Base-by-base conservation (phyloP, 2,113 vertebrate genomes). In the Gasterosteus nipponicus region DNA sequence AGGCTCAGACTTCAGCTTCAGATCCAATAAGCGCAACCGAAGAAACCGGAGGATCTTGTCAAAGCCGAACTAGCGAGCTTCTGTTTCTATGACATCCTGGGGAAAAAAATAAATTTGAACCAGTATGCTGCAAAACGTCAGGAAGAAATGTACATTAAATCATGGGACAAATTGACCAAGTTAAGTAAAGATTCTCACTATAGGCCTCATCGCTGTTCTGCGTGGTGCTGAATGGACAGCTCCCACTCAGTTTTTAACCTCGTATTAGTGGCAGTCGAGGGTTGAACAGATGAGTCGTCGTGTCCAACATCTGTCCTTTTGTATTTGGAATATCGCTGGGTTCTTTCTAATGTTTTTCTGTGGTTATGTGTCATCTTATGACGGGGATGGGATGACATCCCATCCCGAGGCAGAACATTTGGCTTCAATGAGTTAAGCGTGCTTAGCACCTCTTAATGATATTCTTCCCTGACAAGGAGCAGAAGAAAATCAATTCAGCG, bases 401-500 rank as follows among this genome's bases (percentile, higher is more conserved):
- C 57, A 38, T 56, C 71, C 58, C 53, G 42, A 19, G 46, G 47
- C 26, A 57, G n/a, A 57, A 22, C 39, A 68, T 18, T 70, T 51
- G 44, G 31, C 77, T 67, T 73, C 49, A 44, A 71, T 29, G 60
- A 64, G 47, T 42, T 18, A 80, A 63, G 22, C 65, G 35, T 38
- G 35, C 35, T 38, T 38, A 38, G 22, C 70, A 60, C 77, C 64
- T 12, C 12, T 65, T 29, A 47, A 44, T 75, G 66, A 54, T 80
- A 26, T 26, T 26, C 22, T 26, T 26, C 22, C 22, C 22, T 26
- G 22, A 26, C 22, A 26, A 26, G 22, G 22, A 26, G 22, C 22
- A 26, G 22, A 26, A 26, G 63, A 31, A 86, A 87, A 88, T 93
- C 77, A 70, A 85, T 84, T 70, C 79, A 53, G 46, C 82, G 63